Evolutionary conservation across 2,113 vertebrate genomes (phyloP), one percentile per base, ranked within the genome.

Genomic region (Spheniscus mendiculus): DNA sequence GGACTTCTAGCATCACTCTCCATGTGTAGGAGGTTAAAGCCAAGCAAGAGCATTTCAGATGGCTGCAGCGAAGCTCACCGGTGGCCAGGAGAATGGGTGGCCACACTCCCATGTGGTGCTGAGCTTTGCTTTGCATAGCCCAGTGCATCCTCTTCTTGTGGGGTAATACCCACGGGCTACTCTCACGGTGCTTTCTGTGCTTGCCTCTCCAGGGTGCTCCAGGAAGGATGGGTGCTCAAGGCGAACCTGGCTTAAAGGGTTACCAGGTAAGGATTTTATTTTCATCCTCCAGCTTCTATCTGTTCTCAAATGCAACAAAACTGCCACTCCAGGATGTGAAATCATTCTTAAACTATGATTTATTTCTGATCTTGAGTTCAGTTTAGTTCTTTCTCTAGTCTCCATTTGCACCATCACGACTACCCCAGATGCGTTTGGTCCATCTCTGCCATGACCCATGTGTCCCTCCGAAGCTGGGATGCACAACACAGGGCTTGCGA

Each of bases 161-260:
- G 12, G 65, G 12, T 40, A 8, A 34, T 20, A 53, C 12, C 22
- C 40, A 27, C 2, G 2, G 65, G 55, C 67, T 67, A 8, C 56
- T 84, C 53, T 95, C 58, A 95, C 52, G 38, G 53, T 80, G 38
- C 23, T 86, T 44, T 70, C 72, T 97, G 69, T 94, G 71, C 53
- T 93, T 91, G 78, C 47, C 63, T 85, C 84, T 89, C 12, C 34
- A 99, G 99, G 99, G 99, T 67, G 98, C 99, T 96, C 99, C 99
- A 2, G 99, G 99, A 72, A 98, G 98, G 65, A 99, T 99, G 99
- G 99, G 99, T 84, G 96, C 98, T 87, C 99, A 99, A 91, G 99
- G 99, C n/a, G 99, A 99, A 70, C 97, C 98, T 14, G 99, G 99
- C 80, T 94, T 99, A 81, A 97, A 98, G 82, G 99, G 99, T 59